phyloP scores from a whole-genome alignment of 1,140 invertebrate species.

The Tetragnatha versicolor region DNA sequence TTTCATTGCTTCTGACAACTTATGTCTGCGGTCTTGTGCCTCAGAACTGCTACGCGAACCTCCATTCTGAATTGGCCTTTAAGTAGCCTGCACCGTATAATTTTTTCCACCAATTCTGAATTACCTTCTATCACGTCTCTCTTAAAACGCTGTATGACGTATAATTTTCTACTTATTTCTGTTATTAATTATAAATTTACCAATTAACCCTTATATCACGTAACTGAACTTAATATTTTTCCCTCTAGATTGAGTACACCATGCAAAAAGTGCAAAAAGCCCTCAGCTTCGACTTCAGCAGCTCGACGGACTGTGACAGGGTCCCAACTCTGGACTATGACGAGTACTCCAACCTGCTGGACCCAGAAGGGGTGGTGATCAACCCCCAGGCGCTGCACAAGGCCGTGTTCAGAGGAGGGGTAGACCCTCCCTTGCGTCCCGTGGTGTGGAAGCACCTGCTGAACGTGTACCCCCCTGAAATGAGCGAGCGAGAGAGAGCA shows the following conservation, averaged over 20 bases:
- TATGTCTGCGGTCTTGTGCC: no score
- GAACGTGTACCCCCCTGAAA: conserved; percentile 91
- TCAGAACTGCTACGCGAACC: no score
- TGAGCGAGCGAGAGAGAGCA: conserved; percentile 89
- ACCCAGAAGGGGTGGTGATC: conserved; percentile 85
- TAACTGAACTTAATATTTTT: background rate
- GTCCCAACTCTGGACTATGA: conserved; percentile 73
- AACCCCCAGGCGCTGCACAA: conserved; percentile 83
- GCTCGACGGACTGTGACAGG: background rate
- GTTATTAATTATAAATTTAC: no score
- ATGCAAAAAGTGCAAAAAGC: conserved; percentile 8
- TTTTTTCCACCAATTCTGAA: no score
- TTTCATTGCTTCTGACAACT: no score
- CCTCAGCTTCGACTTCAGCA: background rate
- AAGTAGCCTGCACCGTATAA: no score
- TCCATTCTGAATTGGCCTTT: no score
- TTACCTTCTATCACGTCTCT: no score
- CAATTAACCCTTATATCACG: no score
- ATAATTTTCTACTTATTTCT: no score
- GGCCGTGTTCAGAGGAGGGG: conserved; percentile 76
- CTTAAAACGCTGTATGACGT: no score
- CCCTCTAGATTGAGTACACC: conserved; percentile 9
- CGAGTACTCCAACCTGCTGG: conserved; percentile 87
- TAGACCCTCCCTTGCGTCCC: conserved; percentile 64
- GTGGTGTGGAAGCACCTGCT: conserved; percentile 95